These are phyloP conservation scores for Plebejus argus DNA, from an alignment of 2,888 invertebrate species.

Conservation along the genomic window DNA sequence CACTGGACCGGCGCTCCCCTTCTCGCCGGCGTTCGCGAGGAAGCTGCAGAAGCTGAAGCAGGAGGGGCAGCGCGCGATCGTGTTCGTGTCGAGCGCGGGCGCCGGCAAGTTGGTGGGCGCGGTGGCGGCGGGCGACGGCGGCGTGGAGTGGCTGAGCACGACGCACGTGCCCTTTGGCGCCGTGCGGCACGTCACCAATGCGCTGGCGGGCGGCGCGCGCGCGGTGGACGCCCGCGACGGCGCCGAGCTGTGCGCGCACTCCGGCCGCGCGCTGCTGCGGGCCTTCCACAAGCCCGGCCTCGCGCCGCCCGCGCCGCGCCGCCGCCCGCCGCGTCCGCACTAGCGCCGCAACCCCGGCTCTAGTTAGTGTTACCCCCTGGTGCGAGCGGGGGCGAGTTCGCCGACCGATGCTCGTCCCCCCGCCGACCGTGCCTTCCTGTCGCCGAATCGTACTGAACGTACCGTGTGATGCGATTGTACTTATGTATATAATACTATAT, in stretches of 20 bases:
- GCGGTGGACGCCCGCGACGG: slow-evolving; percentile 82
- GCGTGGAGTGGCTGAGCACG: slow-evolving; percentile 61
- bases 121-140: slow-evolving; percentile 52
- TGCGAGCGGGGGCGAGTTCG: not conserved
- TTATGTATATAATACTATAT: slow-evolving; percentile 1
- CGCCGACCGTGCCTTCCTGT: slow-evolving; percentile 10
- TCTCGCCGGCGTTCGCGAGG: slow-evolving; percentile 81
- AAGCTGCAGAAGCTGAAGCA: slow-evolving; percentile 81
- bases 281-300: slow-evolving; percentile 44
- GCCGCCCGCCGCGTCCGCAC: slow-evolving; percentile 42
- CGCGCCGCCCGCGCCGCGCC: slow-evolving; percentile 42
- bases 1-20: slow-evolving; percentile 74
- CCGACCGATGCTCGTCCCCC: not conserved
- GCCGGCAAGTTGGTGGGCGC: slow-evolving; percentile 64
- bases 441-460: not conserved
- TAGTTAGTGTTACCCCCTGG: no score
- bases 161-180: slow-evolving; percentile 63
- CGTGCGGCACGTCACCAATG: slow-evolving; percentile 77
- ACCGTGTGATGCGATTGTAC: not conserved
- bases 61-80: slow-evolving; percentile 63
- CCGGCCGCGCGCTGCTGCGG: slow-evolving; percentile 58
- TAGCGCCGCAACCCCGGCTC: slow-evolving; percentile 12
- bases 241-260: slow-evolving; percentile 66
- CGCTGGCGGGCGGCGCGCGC: slow-evolving; percentile 78
- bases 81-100: slow-evolving; percentile 64